These are phyloP conservation scores for Paramuricea clavata DNA, from an alignment of 92 coral and sea anemone species.

Conservation along the genomic window DNA sequence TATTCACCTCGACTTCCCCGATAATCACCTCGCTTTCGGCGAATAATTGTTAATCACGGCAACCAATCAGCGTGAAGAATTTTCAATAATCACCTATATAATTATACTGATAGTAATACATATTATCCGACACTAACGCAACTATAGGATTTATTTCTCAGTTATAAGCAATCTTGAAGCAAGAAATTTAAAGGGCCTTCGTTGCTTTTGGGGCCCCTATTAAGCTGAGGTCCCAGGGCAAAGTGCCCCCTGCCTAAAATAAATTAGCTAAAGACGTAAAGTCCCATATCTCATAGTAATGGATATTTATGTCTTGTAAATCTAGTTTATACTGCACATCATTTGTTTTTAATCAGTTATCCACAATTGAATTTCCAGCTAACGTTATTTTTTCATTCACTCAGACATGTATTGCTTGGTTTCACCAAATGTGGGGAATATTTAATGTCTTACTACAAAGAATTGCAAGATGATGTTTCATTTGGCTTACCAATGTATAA, in stretches of 20 bases:
- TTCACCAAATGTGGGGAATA: conserved; percentile 91
- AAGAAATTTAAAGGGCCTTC: no score
- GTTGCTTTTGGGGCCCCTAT: no score
- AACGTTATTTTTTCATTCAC: background rate
- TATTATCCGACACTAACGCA: no score
- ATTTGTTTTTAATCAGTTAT: background rate
- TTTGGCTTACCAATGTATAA: conserved; percentile 72
- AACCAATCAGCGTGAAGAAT: no score
- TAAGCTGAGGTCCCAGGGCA: no score
- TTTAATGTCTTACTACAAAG: conserved; percentile 81
- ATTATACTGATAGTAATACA: no score
- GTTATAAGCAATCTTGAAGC: no score
- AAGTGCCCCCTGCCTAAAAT: background rate
- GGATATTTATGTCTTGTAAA: background rate
- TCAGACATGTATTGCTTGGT: conserved; percentile 92
- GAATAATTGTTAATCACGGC: no score
- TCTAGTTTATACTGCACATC: background rate
- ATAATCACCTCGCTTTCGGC: no score
- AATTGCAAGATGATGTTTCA: conserved; percentile 61
- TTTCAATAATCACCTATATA: no score
- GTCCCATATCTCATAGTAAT: background rate
- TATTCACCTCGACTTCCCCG: no score
- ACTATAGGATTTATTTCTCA: no score
- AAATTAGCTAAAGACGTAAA: background rate
- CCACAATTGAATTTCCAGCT: background rate